Conservation (phyloP, 2,113 vertebrate genomes). For the Protobothrops flavoviridis region DNA sequence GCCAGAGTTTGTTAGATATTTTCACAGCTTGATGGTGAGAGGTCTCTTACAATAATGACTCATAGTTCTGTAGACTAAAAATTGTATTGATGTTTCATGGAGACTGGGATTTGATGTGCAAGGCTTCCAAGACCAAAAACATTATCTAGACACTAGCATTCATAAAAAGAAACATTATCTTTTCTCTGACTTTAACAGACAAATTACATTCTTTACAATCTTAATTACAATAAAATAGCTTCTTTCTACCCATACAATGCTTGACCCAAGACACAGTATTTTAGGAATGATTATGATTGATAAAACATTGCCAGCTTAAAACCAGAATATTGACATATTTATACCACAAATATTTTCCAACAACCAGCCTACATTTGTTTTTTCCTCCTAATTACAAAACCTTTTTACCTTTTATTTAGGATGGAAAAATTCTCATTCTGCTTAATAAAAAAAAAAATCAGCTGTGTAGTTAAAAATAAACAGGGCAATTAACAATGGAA, state of each 20-base stretch:
- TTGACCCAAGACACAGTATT: conserved; percentile 32
- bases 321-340: not conserved
- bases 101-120: conserved; percentile 29
- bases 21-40: conserved; percentile 51
- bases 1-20: conserved; percentile 22
- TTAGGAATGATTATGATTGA: conserved; percentile 39
- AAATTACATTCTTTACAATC: conserved; percentile 72
- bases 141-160: conserved; percentile 50
- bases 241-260: not conserved
- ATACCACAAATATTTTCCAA: not conserved
- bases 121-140: not conserved
- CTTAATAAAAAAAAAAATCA: accelerated
- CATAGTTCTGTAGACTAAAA: not conserved
- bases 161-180: conserved; percentile 38
- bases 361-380: not conserved
- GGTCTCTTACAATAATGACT: conserved; percentile 17
- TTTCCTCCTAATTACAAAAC: not conserved
- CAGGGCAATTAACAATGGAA: not conserved
- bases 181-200: conserved; percentile 56
- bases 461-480: not conserved
- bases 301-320: not conserved
- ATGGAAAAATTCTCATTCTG: not conserved
- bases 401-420: not conserved
- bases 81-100: not conserved
- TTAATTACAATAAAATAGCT: conserved; percentile 61